Evolutionary conservation across 2,113 vertebrate genomes (phyloP).

Genomic region (Notothenia rossii): DNA sequence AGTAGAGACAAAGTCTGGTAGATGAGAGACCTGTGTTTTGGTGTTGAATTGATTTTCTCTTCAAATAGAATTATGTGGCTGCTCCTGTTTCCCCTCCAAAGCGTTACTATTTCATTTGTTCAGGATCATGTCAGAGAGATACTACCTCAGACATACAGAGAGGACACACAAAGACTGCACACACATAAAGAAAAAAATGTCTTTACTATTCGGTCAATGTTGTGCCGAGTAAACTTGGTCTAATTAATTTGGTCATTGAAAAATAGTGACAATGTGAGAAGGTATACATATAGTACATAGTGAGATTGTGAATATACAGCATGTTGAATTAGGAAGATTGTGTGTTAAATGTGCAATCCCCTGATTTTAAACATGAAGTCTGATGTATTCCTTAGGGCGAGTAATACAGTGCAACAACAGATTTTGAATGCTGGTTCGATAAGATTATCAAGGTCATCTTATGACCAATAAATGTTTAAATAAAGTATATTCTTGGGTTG

Average conservation of each 20-base stretch:
- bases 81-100: slow-evolving; percentile 59
- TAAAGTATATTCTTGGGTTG: not conserved
- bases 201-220: slow-evolving; percentile 3
- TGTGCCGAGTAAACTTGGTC: slow-evolving; percentile 16
- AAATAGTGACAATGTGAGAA: too few species aligned
- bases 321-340: not conserved
- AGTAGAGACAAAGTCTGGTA: slow-evolving; percentile 20
- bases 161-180: not conserved
- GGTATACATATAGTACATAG: too few species aligned
- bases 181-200: not conserved
- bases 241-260: slow-evolving; percentile 21
- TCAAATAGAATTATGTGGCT: slow-evolving; percentile 66
- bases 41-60: slow-evolving; percentile 72
- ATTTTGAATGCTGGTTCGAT: too few species aligned
- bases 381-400: not conserved
- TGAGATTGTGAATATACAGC: too few species aligned
- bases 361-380: not conserved
- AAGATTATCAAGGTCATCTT: not conserved
- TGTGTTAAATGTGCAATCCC: not conserved
- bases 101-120: slow-evolving; percentile 74
- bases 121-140: slow-evolving; percentile 59
- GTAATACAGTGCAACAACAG: too few species aligned
- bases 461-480: not conserved
- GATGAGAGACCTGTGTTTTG: slow-evolving; percentile 53
- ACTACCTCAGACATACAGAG: slow-evolving; percentile 23